A percentile compares a stretch with the other conserved stretches of the same genome.
phyloP scores from a whole-genome alignment of 2,797 vertebrate species.

The Bradypus variegatus region DNA sequence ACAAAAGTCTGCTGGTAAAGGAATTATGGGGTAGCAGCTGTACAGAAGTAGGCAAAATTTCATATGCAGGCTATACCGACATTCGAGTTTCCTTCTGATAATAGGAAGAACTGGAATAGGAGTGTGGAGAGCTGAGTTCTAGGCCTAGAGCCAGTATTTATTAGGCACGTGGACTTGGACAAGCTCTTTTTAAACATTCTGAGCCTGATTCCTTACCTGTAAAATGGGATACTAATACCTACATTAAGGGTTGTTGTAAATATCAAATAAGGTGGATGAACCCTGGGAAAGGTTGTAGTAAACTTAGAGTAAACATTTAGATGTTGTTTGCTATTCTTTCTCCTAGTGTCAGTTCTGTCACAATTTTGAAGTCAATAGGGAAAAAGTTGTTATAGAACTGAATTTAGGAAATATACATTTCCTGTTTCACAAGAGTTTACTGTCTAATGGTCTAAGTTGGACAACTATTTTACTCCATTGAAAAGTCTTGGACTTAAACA shows the following conservation, averaged over 20 bases:
- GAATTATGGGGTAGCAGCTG: neutral
- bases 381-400: neutral
- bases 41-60: neutral
- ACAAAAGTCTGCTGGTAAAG: neutral
- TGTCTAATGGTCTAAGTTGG: neutral
- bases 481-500: neutral
- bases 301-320: neutral
- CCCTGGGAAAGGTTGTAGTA: neutral
- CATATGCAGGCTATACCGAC: neutral
- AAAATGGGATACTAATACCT: neutral
- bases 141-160: neutral
- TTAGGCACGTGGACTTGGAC: neutral
- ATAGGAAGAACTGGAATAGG: neutral
- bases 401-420: neutral
- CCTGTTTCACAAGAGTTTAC: neutral
- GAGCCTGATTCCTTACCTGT: neutral
- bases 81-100: neutral
- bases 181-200: neutral
- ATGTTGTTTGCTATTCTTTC: neutral
- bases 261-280: neutral
- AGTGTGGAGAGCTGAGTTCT: neutral
- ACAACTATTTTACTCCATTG: neutral
- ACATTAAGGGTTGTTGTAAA: neutral
- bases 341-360: neutral
- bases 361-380: neutral